Evolutionary conservation across 2,113 vertebrate species (phyloP), one percentile per base, ranked within the genome.

Genomic region (Prunella fulvescens): DNA sequence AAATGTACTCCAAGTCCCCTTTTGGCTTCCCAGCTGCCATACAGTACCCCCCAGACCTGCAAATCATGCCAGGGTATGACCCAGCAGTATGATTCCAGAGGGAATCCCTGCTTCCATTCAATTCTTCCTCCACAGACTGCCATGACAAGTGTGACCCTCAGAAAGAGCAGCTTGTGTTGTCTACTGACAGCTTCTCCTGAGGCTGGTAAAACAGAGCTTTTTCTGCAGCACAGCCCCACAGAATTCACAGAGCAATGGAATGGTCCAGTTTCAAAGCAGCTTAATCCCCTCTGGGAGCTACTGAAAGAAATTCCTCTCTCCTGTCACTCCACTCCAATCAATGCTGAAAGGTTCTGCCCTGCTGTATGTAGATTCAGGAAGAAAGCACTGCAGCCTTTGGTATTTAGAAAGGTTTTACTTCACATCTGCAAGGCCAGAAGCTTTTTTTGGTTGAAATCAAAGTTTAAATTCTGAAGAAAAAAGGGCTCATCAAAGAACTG

Each of bases 361-460:
- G 33, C 56, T 81, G 0, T 47, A 90, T 86, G 92, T 50, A 94
- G 79, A 96, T 93, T 77, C 37, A 44, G 39, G 26, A 87, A 77
- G 66, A 66, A 7, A 86, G 39, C 42, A 62, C 58, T 62, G 67
- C 35, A 54, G 54, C 9, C 85, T 92, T 77, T 62, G 31, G 47
- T 69, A 62, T 86, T 90, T 91, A 80, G 74, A 94, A 94, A 88
- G 62, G 58, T 87, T 95, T 77, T 48, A 37, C 57, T 89, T 93
- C 84, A 85, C 58, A 87, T 69, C 73, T 66, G 31, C 58, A 88
- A 81, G 88, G 74, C 69, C 82, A 81, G 86, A 86, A 88, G 64
- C 48, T 86, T 81, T 93, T 93, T 92, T 66, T 39, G 42, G 62
- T 88, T 62, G 64, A 86, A 96, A 95, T 95, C 65, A 89, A 96